Base-by-base conservation (phyloP, 1,140 invertebrate species). In the Marisa cornuarietis region DNA sequence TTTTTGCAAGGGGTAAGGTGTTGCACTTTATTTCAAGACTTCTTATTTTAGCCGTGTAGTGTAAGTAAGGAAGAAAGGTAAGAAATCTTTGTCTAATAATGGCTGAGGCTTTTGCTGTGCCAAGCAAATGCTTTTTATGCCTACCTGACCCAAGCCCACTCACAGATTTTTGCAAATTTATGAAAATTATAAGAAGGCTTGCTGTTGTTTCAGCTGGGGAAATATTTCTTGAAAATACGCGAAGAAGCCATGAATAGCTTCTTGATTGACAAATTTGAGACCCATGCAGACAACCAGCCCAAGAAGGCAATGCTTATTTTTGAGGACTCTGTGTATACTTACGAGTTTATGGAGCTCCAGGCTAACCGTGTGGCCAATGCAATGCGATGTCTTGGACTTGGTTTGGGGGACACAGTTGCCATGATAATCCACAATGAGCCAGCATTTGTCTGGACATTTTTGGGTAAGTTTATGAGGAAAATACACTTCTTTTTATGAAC, bases 401-500 rank as follows among this genome's bases (percentile, higher is more conserved):
- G 81, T 51, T 8, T 65, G 6, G 87, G 85, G 0, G 86, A 87
- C 54, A 85, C 83, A 49, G 85, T 89, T 0, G 85, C 88, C 9
- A 78, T 90, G 11, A 79, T 88, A 79, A 77, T 86, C 51, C 71
- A 83, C 49, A 90, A 90, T 80, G 82, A 85, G 24, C 89, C 88
- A 31, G 83, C 82, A 14, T 90, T 87, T 79, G 77, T 88, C 3
- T 90, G 89, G 89, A 86, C 84, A 63, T 84, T 88, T 79, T 75
- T 89, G 71, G 89, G 89, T 89, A 83, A 82, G 84, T 58, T 61
- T 31, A 63, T 61, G 14, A 24, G 14, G 20, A 76, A 20, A 26
- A 61, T 31, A 24, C n/a, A n/a, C 5, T n/a, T 10, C 6, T 51
- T 49, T 54, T n/a, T 22, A 51, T 54, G 42, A 73, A 73, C 14